These are phyloP conservation scores for Daktulosphaira vitifoliae DNA, from an alignment of 1,140 invertebrate genomes.

Conservation along the genomic window DNA sequence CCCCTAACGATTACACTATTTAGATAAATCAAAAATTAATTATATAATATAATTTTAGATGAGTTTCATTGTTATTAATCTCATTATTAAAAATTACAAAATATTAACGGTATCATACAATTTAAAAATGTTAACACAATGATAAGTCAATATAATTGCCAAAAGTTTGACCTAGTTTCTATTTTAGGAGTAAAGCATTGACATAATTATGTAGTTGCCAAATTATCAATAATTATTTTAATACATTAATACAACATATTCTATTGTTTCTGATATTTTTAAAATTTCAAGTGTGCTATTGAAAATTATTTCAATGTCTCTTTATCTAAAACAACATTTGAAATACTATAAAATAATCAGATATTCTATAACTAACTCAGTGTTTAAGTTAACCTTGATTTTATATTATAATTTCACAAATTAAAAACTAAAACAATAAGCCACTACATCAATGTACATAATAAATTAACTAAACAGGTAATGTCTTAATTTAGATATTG, in stretches of 20 bases:
- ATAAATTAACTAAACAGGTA: constrained; percentile 13
- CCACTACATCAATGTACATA: constrained; percentile 21
- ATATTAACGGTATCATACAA: no score
- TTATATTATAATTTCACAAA: constrained; percentile 12
- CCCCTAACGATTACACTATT: no score
- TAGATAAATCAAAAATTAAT: no score
- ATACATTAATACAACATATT: no score
- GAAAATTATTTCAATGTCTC: constrained; percentile 1
- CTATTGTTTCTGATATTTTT: no score
- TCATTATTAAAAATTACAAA: no score
- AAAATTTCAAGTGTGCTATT: no score
- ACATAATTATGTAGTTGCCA: background rate
- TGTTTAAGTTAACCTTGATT: background rate
- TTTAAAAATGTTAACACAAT: no score
- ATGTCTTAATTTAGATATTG: constrained; percentile 11
- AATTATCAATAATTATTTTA: background rate
- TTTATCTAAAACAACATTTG: background rate
- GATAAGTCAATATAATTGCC: background rate
- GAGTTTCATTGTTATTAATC: no score
- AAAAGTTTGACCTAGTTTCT: constrained; percentile 25
- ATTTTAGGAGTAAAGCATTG: constrained; percentile 5
- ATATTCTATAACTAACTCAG: no score
- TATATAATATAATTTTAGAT: no score
- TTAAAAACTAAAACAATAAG: constrained; percentile 5
- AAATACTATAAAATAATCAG: no score